Conservation (phyloP, 2,797 vertebrate genomes). For the Lacerta bilineata region DNA sequence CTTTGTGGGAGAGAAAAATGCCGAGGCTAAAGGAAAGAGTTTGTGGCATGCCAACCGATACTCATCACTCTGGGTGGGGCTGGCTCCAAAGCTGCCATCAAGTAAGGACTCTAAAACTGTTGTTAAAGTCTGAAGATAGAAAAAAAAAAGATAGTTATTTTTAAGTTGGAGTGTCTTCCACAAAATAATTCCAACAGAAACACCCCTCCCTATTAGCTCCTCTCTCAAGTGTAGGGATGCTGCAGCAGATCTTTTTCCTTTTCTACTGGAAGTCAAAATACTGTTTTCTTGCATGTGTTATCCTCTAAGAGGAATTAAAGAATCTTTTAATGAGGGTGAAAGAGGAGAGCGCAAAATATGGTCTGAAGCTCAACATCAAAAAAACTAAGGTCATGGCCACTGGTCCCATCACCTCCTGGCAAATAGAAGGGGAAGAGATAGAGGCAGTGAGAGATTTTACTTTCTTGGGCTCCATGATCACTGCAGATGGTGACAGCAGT, state of each 20-base stretch:
- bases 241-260: neutral
- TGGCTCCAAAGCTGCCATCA: constrained; percentile 83
- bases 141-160: constrained; percentile 36
- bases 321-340: no score
- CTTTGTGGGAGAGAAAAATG: constrained; percentile 76
- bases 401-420: no score
- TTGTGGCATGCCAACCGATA: constrained; percentile 81
- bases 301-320: no score
- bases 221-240: neutral
- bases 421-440: no score
- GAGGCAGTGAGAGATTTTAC: no score
- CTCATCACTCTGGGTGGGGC: constrained; percentile 78
- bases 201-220: neutral
- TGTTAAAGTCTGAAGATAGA: constrained; percentile 76
- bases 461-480: no score
- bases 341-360: no score
- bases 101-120: constrained; percentile 81
- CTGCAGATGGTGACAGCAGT: no score
- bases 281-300: neutral
- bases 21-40: constrained; percentile 80
- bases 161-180: neutral
- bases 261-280: neutral
- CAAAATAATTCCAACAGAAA: neutral
- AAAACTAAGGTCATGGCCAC: no score
- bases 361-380: no score